Evolutionary conservation across 2,113 vertebrate species (phyloP).

Genomic region (Phylloscopus trochilus): DNA sequence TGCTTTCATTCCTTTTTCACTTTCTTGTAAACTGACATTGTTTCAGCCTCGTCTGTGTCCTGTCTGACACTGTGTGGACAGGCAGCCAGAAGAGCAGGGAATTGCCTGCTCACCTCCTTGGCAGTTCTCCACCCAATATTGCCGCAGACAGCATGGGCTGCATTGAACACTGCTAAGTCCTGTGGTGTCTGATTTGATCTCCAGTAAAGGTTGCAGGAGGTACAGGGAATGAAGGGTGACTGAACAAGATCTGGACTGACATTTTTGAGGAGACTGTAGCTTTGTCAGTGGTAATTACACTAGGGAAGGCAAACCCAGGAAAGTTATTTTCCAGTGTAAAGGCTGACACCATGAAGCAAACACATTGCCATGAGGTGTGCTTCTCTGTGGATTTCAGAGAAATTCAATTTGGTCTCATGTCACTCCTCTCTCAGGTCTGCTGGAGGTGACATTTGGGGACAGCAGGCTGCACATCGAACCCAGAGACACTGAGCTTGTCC

Average conservation of each 20-base stretch:
- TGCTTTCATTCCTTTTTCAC: constrained; percentile 19
- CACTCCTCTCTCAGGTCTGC: constrained; percentile 47
- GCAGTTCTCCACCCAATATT: not conserved
- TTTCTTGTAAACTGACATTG: not conserved
- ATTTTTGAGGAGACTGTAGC: not conserved
- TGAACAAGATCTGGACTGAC: not conserved
- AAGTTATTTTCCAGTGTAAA: not conserved
- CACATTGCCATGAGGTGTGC: not conserved
- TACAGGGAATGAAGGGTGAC: not conserved
- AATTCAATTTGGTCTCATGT: not conserved
- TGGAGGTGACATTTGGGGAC: not conserved
- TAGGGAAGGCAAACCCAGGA: not conserved
- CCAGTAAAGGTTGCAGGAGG: not conserved
- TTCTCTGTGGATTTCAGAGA: not conserved
- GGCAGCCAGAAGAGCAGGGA: not conserved
- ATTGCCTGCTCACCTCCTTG: not conserved
- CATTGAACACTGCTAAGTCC: not conserved
- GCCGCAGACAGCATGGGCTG: not conserved
- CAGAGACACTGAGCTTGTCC: constrained; percentile 68
- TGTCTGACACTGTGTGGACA: not conserved
- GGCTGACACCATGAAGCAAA: not conserved
- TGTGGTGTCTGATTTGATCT: not conserved
- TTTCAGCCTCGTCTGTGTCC: not conserved
- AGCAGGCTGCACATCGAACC: constrained; percentile 75
- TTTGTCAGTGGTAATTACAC: not conserved